Evolutionary conservation across 2,113 vertebrate species (phyloP).

Genomic region (Nicator chloris): DNA sequence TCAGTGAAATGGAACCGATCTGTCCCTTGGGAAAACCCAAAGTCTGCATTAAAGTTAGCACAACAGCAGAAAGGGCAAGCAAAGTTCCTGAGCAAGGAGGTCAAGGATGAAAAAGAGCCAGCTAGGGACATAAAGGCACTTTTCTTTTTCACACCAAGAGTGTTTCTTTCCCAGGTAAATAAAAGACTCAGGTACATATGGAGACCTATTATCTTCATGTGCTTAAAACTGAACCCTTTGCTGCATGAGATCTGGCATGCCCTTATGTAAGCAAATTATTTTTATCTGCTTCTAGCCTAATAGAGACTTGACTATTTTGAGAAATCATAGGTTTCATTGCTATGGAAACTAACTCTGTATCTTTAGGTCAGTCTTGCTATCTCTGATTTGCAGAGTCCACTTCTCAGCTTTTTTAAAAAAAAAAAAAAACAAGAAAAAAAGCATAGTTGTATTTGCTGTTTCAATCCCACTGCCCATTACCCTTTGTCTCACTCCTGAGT

Average conservation of each 20-base stretch:
- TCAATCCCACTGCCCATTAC: background rate
- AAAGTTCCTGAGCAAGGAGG: background rate
- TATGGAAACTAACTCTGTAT: constrained; percentile 47
- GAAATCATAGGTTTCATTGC: constrained; percentile 23
- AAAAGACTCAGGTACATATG: background rate
- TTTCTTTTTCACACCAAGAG: background rate
- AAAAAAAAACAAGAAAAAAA: no score
- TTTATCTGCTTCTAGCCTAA: constrained; percentile 39
- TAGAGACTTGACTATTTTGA: constrained; percentile 10
- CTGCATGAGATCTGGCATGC: background rate
- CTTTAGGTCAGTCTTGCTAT: constrained; percentile 34
- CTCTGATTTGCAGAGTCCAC: background rate
- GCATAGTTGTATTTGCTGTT: background rate
- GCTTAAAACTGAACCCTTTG: background rate
- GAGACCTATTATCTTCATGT: background rate
- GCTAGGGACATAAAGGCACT: background rate
- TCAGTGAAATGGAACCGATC: fast-evolving
- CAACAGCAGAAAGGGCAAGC: background rate
- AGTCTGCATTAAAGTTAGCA: background rate
- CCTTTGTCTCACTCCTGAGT: background rate
- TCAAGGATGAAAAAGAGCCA: background rate
- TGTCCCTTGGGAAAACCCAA: background rate
- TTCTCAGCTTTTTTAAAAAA: background rate
- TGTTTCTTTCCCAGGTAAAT: background rate
- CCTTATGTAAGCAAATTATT: constrained; percentile 32